These are phyloP conservation scores for Epiperipatus broadwayi DNA, from an alignment of 2,888 invertebrate genomes.

Conservation along the genomic window DNA sequence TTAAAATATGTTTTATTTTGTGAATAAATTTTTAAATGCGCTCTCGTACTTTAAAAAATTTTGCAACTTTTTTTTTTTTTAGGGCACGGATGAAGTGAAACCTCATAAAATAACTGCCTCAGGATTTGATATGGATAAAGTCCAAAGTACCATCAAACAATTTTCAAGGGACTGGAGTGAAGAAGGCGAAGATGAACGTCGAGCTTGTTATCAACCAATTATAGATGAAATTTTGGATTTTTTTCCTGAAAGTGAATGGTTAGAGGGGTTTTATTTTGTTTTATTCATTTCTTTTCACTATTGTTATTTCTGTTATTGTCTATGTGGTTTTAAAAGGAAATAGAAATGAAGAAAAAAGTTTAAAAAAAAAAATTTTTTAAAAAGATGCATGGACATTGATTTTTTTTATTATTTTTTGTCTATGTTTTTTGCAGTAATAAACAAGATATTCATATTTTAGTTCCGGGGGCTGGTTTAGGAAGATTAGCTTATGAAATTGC, in stretches of 20 bases:
- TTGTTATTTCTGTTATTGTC: conserved; percentile 8
- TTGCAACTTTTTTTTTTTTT: conserved; percentile 9
- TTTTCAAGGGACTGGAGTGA: conserved; percentile 91
- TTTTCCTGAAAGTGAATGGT: conserved; percentile 39
- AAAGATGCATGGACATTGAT: too few species aligned
- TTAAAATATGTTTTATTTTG: neutral
- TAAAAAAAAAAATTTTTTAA: neutral
- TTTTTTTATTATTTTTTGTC: neutral
- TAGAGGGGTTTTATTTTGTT: conserved; percentile 16
- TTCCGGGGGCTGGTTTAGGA: conserved; percentile 92
- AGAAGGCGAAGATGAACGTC: conserved; percentile 58
- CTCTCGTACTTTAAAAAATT: too few species aligned
- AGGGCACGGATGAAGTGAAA: conserved; percentile 1
- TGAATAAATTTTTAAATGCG: too few species aligned
- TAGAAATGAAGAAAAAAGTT: too few species aligned
- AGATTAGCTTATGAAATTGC: conserved; percentile 86
- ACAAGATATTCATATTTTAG: conserved; percentile 48
- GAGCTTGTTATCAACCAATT: conserved; percentile 72
- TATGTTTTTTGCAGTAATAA: conserved; percentile 25
- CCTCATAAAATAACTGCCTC: conserved; percentile 7
- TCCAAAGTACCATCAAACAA: conserved; percentile 81
- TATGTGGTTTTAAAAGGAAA: too few species aligned
- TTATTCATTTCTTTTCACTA: conserved; percentile 11
- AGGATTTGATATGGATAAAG: conserved; percentile 47
- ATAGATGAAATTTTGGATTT: conserved; percentile 54